These are phyloP conservation scores for Bombylius discolor DNA, from an alignment of 2,888 invertebrate genomes.

Conservation along the genomic window DNA sequence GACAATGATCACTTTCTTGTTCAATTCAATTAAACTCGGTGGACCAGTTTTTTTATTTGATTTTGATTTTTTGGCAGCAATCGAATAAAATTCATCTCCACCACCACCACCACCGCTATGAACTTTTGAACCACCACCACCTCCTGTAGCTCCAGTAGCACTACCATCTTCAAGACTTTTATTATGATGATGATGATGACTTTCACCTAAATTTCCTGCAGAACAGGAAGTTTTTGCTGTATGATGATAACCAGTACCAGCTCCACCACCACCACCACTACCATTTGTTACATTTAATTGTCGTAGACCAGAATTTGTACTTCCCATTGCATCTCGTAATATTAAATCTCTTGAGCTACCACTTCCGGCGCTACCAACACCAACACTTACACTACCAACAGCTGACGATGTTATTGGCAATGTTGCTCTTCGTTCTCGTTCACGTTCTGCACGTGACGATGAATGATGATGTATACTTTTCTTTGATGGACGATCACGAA, in stretches of 20 bases:
- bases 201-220: slow-evolving; percentile 7
- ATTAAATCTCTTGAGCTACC: slow-evolving; percentile 7
- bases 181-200: background rate
- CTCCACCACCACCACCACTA: background rate
- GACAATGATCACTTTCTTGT: slow-evolving; percentile 35
- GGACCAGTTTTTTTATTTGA: no score
- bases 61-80: no score
- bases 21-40: slow-evolving; percentile 24
- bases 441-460: slow-evolving; percentile 16
- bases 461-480: slow-evolving; percentile 1
- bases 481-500: slow-evolving; percentile 8
- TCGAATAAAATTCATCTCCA: no score
- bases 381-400: slow-evolving; percentile 4
- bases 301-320: slow-evolving; percentile 9
- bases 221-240: slow-evolving; percentile 2
- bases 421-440: slow-evolving; percentile 27
- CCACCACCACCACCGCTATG: background rate
- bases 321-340: slow-evolving; percentile 7
- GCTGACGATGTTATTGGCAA: slow-evolving; percentile 22
- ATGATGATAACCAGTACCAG: background rate
- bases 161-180: background rate
- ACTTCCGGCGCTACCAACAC: background rate
- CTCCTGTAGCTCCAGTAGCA: no score
- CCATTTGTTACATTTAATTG: slow-evolving; percentile 1
- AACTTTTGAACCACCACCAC: background rate